Base-by-base conservation (phyloP, 2,888 invertebrate species). In the Adineta ricciae region DNA sequence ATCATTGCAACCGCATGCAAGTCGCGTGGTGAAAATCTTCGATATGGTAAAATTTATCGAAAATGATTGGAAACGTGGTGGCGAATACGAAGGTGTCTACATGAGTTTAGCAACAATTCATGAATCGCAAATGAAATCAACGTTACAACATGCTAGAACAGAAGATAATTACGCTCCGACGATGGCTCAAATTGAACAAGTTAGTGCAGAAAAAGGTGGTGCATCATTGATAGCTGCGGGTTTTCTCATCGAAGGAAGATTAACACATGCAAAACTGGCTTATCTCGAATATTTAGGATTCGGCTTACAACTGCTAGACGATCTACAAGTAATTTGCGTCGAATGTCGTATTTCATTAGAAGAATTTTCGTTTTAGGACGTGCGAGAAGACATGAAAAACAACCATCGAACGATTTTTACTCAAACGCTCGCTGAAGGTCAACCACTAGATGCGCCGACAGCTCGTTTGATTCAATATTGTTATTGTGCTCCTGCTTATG, bases 191-290 rank as follows among this genome's bases (percentile, higher is more conserved):
- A 9, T 78, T 4, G 78, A 78, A 41, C 78, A 78, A 78, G 78
- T 78, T n/a, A 78, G 78, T n/a, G 78, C 78, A 78, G 78, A 78
- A 41, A 78, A 78, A 78, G 78, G 78, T 41, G 78, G 78, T 41
- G 78, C 78, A 78, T 78, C 78, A n/a, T 78, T 78, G 3, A 78
- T 78, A 41, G 78, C 78, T n/a, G 78, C 78, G 11, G 78, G 78
- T 41, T 78, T 78, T 78, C 14, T 78, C 24, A 78, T 78, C 14
- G 78, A 78, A 78, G 78, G 78, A 41, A 7, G 41, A 41, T 78
- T 78, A n/a, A 78, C 78, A 32, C 16, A 41, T 24, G 41, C 41
- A 2, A 78, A 38, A 41, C 24, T 78, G 41, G n/a, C 41, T n/a
- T 78, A 78, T n/a, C 41, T 78, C 24, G 78, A 78, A 78, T 78